phyloP scores from a whole-genome alignment of 2,797 vertebrate species.

The Spatula versicolor region DNA sequence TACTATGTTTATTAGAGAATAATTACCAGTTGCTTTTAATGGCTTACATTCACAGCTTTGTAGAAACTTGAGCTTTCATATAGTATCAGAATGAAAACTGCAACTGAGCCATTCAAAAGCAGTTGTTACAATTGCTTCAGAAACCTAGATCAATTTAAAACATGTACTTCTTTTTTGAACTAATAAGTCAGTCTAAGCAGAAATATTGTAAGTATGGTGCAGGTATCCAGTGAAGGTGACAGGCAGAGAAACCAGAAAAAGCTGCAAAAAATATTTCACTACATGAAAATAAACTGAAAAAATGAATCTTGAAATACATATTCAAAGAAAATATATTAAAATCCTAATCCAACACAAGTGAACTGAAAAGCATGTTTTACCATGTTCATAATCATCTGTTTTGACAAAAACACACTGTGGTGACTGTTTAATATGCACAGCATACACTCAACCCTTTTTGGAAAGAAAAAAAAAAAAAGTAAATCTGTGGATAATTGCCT shows the following conservation, averaged over 20 bases:
- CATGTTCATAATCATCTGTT: neutral
- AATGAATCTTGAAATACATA: constrained; percentile 34
- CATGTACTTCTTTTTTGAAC: constrained; percentile 51
- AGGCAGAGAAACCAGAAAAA: neutral
- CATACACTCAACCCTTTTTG: neutral
- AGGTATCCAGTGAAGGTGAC: constrained; percentile 14
- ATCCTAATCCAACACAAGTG: constrained; percentile 30
- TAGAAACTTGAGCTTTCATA: constrained; percentile 52
- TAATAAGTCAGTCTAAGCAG: constrained; percentile 30
- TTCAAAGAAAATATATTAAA: constrained; percentile 6
- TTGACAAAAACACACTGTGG: neutral
- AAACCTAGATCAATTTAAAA: constrained; percentile 56
- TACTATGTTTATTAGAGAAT: constrained; percentile 63
- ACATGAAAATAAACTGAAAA: constrained; percentile 33
- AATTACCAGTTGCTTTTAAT: constrained; percentile 46
- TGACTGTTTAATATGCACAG: neutral
- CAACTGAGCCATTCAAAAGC: constrained; percentile 25
- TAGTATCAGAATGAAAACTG: constrained; percentile 37
- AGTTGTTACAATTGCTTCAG: constrained; percentile 35
- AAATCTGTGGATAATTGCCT: neutral
- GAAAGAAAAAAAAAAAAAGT: neutral
- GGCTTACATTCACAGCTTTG: constrained; percentile 33
- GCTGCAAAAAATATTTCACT: neutral
- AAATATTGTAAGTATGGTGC: neutral
- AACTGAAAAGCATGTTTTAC: constrained; percentile 1